Conservation (phyloP, 2,888 invertebrate species). For the Eilema griseolum region DNA sequence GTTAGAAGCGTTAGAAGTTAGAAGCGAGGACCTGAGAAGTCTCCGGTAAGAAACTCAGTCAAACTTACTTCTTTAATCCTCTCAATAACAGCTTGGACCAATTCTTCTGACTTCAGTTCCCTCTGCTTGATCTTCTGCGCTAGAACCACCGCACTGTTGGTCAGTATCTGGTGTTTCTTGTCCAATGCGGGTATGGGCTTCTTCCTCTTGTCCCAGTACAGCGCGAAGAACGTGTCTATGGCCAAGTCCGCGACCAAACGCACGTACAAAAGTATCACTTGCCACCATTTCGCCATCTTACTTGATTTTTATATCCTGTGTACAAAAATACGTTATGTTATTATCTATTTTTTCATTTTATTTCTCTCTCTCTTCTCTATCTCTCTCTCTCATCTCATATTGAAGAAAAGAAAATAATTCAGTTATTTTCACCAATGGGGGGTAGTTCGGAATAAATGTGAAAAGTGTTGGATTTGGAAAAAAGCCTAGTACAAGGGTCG, state of each 20-base stretch:
- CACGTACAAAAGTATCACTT: constrained; percentile 57
- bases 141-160: constrained; percentile 89
- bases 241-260: constrained; percentile 68
- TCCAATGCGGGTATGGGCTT: constrained; percentile 70
- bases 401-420: too few species aligned
- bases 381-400: too few species aligned
- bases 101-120: constrained; percentile 89
- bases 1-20: too few species aligned
- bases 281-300: constrained; percentile 58
- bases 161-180: constrained; percentile 68
- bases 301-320: constrained; percentile 19
- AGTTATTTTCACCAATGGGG: too few species aligned
- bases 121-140: constrained; percentile 89
- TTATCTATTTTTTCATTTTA: too few species aligned
- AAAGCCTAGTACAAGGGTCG: too few species aligned
- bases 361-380: too few species aligned
- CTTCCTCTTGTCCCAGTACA: constrained; percentile 76
- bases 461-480: too few species aligned
- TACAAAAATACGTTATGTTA: not conserved
- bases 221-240: constrained; percentile 76
- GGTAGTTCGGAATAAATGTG: too few species aligned
- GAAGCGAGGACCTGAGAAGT: too few species aligned
- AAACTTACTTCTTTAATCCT: constrained; percentile 90
- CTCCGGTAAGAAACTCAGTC: too few species aligned
- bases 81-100: constrained; percentile 91